Conservation (phyloP, 2,888 invertebrate genomes). For the Nomada goodeniana region DNA sequence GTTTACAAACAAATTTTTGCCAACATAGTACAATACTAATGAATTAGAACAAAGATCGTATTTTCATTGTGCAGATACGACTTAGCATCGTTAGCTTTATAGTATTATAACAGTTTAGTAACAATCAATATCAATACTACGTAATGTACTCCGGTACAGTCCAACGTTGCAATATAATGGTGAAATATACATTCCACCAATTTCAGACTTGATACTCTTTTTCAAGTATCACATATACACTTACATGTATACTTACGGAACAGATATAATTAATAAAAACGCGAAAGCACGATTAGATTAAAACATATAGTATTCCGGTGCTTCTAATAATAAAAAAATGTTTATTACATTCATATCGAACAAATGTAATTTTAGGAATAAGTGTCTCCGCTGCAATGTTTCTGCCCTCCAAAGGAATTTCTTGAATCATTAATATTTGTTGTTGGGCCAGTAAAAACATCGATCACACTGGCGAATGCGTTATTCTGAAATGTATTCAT, state of each 20-base stretch:
- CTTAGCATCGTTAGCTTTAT: background rate
- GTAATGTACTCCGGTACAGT: background rate
- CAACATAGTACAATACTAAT: background rate
- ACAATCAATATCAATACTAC: slow-evolving; percentile 3
- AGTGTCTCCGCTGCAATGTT: too few species aligned
- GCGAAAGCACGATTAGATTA: too few species aligned
- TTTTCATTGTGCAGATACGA: background rate
- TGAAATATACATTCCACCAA: background rate
- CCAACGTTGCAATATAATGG: background rate
- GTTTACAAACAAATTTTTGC: background rate
- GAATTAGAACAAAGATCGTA: background rate
- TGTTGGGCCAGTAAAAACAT: too few species aligned
- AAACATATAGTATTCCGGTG: too few species aligned
- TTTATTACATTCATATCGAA: too few species aligned
- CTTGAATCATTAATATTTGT: too few species aligned
- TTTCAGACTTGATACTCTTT: background rate
- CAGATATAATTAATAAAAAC: too few species aligned
- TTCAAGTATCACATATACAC: too few species aligned
- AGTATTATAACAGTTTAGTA: slow-evolving; percentile 12
- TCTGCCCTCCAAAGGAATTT: too few species aligned
- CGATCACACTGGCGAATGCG: background rate
- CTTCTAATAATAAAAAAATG: too few species aligned
- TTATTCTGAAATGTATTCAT: background rate
- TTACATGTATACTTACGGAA: too few species aligned
- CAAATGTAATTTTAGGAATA: too few species aligned